phyloP scores from a whole-genome alignment of 2,888 invertebrate species.

The Endomychus coccineus region DNA sequence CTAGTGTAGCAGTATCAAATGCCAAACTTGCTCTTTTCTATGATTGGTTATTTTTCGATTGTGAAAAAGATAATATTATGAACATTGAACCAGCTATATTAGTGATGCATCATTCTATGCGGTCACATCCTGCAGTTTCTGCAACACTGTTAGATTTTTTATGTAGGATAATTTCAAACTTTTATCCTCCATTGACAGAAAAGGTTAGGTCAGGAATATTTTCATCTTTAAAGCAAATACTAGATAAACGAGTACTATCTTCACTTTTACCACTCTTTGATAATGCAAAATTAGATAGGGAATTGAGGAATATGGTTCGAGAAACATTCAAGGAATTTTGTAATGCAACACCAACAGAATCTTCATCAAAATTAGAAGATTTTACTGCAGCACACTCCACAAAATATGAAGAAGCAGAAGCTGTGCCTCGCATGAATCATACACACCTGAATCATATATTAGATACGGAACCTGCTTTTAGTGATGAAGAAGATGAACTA shows the following conservation, averaged over 20 bases:
- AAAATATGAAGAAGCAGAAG: conserved; percentile 29
- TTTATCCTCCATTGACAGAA: conserved; percentile 70
- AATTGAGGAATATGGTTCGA: conserved; percentile 73
- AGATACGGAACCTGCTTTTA: conserved; percentile 68
- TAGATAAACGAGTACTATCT: conserved; percentile 87
- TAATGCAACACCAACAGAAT: conserved; percentile 46
- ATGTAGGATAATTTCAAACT: conserved; percentile 83
- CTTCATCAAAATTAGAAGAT: conserved; percentile 41
- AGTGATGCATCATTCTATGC: conserved; percentile 90
- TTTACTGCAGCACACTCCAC: conserved; percentile 15
- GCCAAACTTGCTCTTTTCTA: conserved; percentile 87
- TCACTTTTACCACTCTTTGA: conserved; percentile 81
- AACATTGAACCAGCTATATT: conserved; percentile 91
- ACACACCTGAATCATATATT: conserved; percentile 44
- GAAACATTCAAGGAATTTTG: conserved; percentile 92
- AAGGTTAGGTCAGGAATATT: conserved; percentile 76
- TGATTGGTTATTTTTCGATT: conserved; percentile 89
- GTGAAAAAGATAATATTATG: conserved; percentile 90
- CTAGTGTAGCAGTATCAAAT: conserved; percentile 81
- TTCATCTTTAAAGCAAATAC: conserved; percentile 74
- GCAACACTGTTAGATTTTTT: conserved; percentile 86
- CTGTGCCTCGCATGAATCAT: conserved; percentile 8
- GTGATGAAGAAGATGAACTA: conserved; percentile 75
- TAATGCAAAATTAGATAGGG: conserved; percentile 78
- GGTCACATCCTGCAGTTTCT: conserved; percentile 84